Base-by-base conservation (phyloP, 2,113 vertebrate species). In the Indicator indicator region DNA sequence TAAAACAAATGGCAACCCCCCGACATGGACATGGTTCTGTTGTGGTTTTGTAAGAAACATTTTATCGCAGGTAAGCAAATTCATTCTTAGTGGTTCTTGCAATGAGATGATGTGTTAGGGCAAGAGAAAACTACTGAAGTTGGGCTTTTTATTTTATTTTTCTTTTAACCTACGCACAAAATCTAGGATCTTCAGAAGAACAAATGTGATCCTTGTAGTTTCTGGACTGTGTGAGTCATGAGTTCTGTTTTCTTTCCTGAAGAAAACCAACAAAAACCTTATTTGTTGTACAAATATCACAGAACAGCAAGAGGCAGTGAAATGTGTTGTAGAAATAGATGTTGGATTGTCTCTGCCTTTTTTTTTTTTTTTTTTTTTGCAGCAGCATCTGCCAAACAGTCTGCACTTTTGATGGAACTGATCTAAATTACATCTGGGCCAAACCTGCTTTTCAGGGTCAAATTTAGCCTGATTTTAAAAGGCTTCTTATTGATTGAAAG, bases 401-500 rank as follows among this genome's bases (percentile, higher is more conserved):
- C n/a, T 63, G 36, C 15, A 16, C n/a, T 58, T 78, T 16, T 9
- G 81, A 88, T 73, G 59, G 70, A 86, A 38, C 50, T 63, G 73
- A 76, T 93, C 83, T 93, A 73, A 88, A 93, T 81, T 91, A 90
- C 83, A 88, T 67, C 86, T 84, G 86, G 86, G 59, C 89, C 81
- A 92, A 89, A 94, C n/a, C 77, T 55, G 70, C 59, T 78, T 85
- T 78, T 70, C 59, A 70, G 88, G 84, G 85, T 91, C 89, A 94
- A 73, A 94, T 84, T n/a, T 86, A 69, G 55, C 38, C 59, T 63
- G 59, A 72, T 95, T 95, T 95, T 88, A 91, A 94, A 95, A 92
- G 44, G 86, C 32, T 93, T 78, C 77, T 72, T 95, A 94, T 95
- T 95, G 93, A 96, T 96, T 96, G 93, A 91, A 91, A 95, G 75